These are phyloP conservation scores for Parotocinclus haroldoi DNA, from an alignment of 2,797 vertebrate genomes.

Conservation along the genomic window DNA sequence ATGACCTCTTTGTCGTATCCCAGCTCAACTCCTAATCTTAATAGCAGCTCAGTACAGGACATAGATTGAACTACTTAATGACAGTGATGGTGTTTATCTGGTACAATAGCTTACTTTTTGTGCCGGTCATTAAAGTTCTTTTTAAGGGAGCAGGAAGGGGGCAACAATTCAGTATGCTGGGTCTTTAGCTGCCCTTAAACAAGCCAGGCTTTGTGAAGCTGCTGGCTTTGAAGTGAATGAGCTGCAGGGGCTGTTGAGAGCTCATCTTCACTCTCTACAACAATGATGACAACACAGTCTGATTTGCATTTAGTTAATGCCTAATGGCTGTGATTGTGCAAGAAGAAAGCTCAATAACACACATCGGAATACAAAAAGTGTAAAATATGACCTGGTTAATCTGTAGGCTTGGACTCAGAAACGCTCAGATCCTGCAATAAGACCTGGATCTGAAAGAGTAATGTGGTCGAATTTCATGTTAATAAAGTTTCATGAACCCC, in stretches of 20 bases:
- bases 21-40: constrained; percentile 37
- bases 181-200: constrained; percentile 47
- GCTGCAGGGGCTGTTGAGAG: constrained; percentile 18
- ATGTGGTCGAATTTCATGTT: too few species aligned
- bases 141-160: constrained; percentile 42
- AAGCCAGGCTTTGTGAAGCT: constrained; percentile 51
- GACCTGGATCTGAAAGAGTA: too few species aligned
- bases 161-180: constrained; percentile 40
- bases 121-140: constrained; percentile 49
- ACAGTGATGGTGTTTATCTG: constrained; percentile 42
- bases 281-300: constrained; percentile 27
- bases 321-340: constrained; percentile 2
- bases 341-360: neutral
- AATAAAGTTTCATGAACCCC: too few species aligned
- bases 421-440: too few species aligned
- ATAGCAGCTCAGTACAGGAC: constrained; percentile 43
- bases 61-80: constrained; percentile 45
- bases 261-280: constrained; percentile 35
- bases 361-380: too few species aligned
- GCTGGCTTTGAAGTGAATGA: constrained; percentile 50
- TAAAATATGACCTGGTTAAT: neutral
- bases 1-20: neutral
- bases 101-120: constrained; percentile 50
- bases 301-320: constrained; percentile 23
- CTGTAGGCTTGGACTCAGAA: neutral